Percentiles rank a stretch among this genome's conserved stretches.
These are phyloP conservation scores for Coracias cyanogaster DNA, from an alignment of 2,797 vertebrate genomes.

Conservation along the genomic window DNA sequence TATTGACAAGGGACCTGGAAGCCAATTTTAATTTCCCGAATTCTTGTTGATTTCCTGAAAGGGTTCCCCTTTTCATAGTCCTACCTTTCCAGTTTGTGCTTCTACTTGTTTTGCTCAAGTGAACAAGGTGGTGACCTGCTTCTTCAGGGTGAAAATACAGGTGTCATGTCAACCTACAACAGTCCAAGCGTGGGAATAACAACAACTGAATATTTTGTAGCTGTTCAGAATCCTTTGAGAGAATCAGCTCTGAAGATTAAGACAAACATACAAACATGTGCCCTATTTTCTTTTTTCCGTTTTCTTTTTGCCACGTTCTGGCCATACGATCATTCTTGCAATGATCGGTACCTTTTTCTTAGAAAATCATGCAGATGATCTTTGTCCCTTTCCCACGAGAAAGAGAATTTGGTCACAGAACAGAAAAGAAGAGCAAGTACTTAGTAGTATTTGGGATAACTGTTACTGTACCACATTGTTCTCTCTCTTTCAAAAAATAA, in stretches of 20 bases:
- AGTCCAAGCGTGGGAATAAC: not conserved
- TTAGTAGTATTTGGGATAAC: not conserved
- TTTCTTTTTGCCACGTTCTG: not conserved
- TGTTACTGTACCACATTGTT: not conserved
- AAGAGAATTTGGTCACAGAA: not conserved
- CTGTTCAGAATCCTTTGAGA: not conserved
- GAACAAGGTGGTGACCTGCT: not conserved
- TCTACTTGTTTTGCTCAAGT: not conserved
- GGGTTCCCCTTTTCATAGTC: not conserved
- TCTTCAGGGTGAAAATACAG: not conserved
- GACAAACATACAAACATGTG: not conserved
- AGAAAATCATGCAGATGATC: not conserved
- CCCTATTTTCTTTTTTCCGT: not conserved
- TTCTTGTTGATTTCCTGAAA: not conserved
- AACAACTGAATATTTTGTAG: not conserved
- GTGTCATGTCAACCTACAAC: not conserved
- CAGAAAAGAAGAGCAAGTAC: not conserved
- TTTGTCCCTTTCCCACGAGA: not conserved
- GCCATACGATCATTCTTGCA: not conserved
- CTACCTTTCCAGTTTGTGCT: not conserved
- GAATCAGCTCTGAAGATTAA: not conserved
- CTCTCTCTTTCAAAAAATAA: not conserved
- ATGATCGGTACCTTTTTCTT: not conserved
- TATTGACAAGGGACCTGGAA: not conserved
- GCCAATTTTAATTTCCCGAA: not conserved